Conservation (phyloP, 1,140 invertebrate genomes). For the Bombus cullumanus region DNA sequence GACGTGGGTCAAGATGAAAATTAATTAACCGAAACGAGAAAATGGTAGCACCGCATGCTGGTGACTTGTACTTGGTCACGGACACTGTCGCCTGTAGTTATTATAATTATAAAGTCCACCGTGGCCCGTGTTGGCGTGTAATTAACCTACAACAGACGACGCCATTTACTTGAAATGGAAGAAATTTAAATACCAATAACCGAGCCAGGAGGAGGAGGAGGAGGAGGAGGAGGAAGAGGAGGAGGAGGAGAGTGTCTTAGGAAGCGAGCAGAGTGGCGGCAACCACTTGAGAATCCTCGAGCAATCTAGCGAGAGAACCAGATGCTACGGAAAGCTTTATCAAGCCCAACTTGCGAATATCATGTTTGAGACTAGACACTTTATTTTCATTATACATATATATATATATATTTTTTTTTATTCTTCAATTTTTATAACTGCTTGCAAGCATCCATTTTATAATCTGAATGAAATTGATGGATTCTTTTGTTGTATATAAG, state of each 20-base stretch:
- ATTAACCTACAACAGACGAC: slow-evolving; percentile 64
- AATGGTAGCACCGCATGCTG: slow-evolving; percentile 31
- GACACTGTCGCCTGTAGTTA: slow-evolving; percentile 30
- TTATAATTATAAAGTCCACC: slow-evolving; percentile 55
- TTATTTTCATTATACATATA: slow-evolving; percentile 1
- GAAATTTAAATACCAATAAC: slow-evolving; percentile 71
- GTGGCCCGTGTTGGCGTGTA: slow-evolving; percentile 37
- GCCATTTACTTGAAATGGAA: slow-evolving; percentile 58
- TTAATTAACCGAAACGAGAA: slow-evolving; percentile 37
- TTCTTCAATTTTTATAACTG: too few species aligned
- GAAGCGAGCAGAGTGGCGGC: slow-evolving; percentile 13
- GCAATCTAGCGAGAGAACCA: slow-evolving; percentile 59
- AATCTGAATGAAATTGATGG: too few species aligned
- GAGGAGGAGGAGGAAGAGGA: background rate
- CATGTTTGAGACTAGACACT: slow-evolving; percentile 7
- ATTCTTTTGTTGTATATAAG: too few species aligned
- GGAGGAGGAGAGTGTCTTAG: slow-evolving; percentile 39
- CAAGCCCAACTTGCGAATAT: slow-evolving; percentile 31
- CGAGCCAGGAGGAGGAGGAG: background rate
- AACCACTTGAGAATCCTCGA: slow-evolving; percentile 42
- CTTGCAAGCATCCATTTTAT: fast-evolving
- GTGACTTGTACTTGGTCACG: slow-evolving; percentile 25
- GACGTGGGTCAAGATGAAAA: background rate
- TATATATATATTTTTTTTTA: too few species aligned
- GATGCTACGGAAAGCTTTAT: slow-evolving; percentile 65